These are phyloP conservation scores for Ciconia stormi DNA, from an alignment of 2,113 vertebrate species.

Conservation along the genomic window DNA sequence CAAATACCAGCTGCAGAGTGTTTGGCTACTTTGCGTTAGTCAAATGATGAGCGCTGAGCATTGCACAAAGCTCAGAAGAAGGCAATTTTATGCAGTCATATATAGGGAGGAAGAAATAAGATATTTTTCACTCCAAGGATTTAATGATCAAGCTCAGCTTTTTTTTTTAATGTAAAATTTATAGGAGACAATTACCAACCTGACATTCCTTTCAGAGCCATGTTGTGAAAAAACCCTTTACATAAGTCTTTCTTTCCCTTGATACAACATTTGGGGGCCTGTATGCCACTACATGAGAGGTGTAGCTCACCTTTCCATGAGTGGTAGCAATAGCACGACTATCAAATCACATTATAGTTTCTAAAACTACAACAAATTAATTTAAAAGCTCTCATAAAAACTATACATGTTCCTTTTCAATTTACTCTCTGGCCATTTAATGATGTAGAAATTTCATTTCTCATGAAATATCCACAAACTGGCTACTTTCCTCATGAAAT, in stretches of 20 bases:
- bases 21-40: constrained; percentile 21
- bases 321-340: neutral
- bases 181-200: neutral
- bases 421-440: neutral
- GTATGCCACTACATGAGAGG: neutral
- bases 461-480: constrained; percentile 43
- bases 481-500: constrained; percentile 23
- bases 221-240: neutral
- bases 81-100: neutral
- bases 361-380: neutral
- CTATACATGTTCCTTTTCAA: neutral
- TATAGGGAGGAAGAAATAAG: neutral
- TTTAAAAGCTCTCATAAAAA: neutral
- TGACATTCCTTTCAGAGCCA: neutral
- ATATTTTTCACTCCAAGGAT: neutral
- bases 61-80: neutral
- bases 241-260: neutral
- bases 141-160: neutral
- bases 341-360: neutral
- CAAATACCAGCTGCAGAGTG: constrained; percentile 27
- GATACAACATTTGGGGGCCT: neutral
- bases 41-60: neutral
- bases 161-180: neutral
- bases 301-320: neutral
- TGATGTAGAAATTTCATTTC: constrained; percentile 18